These are phyloP conservation scores for Dorcus hopei DNA, from an alignment of 2,888 invertebrate genomes.

Conservation along the genomic window DNA sequence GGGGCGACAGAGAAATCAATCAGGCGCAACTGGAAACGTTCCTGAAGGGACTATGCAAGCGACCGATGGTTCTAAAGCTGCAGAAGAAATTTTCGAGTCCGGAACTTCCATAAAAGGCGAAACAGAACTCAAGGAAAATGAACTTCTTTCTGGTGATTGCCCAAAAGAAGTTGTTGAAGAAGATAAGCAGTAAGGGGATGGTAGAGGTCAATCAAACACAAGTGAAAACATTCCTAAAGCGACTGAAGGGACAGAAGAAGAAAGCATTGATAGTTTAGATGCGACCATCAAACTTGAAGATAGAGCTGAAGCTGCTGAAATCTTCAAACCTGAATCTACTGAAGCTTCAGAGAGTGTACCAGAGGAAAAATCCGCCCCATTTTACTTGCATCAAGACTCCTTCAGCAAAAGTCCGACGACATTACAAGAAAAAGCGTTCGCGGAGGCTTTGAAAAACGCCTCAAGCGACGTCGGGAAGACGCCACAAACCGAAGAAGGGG, in stretches of 20 bases:
- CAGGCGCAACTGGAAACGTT: not conserved
- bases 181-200: not conserved
- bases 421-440: conserved; percentile 17
- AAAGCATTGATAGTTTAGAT: not conserved
- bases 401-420: conserved; percentile 2
- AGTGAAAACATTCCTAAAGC: not conserved
- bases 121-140: not conserved
- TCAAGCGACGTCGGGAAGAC: conserved; percentile 5
- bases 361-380: conserved; percentile 13
- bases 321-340: not conserved
- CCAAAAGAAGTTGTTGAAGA: not conserved
- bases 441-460: conserved; percentile 14
- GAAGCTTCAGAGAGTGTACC: not conserved
- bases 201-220: not conserved
- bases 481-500: conserved; percentile 6
- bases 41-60: not conserved
- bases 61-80: not conserved
- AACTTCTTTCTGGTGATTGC: not conserved
- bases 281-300: not conserved
- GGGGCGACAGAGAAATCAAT: not conserved
- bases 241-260: not conserved
- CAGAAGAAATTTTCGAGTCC: not conserved
- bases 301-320: not conserved
- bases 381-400: conserved; percentile 23
- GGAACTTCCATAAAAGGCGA: not conserved